phyloP scores from a whole-genome alignment of 2,888 invertebrate genomes.

The Germaria angustata region DNA sequence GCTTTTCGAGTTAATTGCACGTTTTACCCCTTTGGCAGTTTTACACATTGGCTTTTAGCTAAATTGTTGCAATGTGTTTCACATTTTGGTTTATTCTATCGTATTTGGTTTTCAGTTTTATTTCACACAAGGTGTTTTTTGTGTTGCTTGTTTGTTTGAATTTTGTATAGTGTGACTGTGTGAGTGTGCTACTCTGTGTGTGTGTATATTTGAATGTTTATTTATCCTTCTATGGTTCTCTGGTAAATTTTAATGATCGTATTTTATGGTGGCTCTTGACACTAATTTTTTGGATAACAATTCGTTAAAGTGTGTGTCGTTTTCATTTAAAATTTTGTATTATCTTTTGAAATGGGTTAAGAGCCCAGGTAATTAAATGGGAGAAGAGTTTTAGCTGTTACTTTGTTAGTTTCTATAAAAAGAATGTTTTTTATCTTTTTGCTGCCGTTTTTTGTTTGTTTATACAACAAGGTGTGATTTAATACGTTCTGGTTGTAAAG shows the following conservation, averaged over 20 bases:
- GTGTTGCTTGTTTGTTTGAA: slow-evolving; percentile 3
- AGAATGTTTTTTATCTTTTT: background rate
- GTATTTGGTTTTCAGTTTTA: slow-evolving; percentile 30
- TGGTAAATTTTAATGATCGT: slow-evolving; percentile 62
- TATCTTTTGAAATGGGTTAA: slow-evolving; percentile 53
- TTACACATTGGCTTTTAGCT: slow-evolving; percentile 51
- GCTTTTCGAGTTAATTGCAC: slow-evolving; percentile 51
- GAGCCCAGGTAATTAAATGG: slow-evolving; percentile 54
- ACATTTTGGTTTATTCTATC: slow-evolving; percentile 32
- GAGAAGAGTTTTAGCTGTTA: slow-evolving; percentile 30
- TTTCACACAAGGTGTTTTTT: slow-evolving; percentile 17
- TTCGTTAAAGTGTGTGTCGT: slow-evolving; percentile 44
- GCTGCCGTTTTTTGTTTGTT: background rate
- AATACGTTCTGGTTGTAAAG: background rate
- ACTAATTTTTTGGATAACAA: slow-evolving; percentile 62
- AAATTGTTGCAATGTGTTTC: slow-evolving; percentile 57
- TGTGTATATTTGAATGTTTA: background rate
- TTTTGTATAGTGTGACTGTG: background rate
- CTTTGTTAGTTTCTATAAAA: slow-evolving; percentile 37
- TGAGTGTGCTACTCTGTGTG: background rate
- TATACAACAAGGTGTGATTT: background rate
- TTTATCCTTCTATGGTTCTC: slow-evolving; percentile 7
- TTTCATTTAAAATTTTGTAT: slow-evolving; percentile 52
- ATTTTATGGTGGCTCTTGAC: slow-evolving; percentile 63
- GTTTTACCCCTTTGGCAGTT: slow-evolving; percentile 49